Evolutionary conservation across 2,888 invertebrate genomes (phyloP).

Genomic region (Andrena flavipes): DNA sequence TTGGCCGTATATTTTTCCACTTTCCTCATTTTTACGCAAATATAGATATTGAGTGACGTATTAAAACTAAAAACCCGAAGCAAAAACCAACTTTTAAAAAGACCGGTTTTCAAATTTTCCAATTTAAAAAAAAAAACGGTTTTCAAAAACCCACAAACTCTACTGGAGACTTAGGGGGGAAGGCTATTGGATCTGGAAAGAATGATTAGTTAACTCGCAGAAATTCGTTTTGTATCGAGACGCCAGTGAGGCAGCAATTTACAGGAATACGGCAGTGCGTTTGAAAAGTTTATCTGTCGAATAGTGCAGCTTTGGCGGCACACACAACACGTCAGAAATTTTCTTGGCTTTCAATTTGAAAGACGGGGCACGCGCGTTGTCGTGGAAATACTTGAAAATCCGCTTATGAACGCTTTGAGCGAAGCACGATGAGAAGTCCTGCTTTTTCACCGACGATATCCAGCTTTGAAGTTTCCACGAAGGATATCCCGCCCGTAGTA

Average conservation of each 20-base stretch:
- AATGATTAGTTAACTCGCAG: not conserved
- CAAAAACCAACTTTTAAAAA: too few species aligned
- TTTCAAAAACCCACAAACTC: too few species aligned
- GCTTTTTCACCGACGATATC: constrained; percentile 60
- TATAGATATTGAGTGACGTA: not conserved
- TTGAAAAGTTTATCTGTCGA: constrained; percentile 21
- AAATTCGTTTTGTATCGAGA: not conserved
- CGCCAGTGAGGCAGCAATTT: not conserved
- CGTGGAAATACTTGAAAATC: constrained; percentile 31
- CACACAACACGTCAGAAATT: not conserved
- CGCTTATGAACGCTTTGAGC: constrained; percentile 39
- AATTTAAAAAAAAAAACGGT: too few species aligned
- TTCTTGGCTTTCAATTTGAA: constrained; percentile 31
- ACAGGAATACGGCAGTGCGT: not conserved
- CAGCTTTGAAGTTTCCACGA: constrained; percentile 60
- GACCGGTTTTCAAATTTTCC: too few species aligned
- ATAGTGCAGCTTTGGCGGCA: not conserved
- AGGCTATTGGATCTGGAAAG: not conserved
- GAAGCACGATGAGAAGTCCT: constrained; percentile 14
- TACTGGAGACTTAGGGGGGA: too few species aligned
- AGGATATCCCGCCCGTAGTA: constrained; percentile 60
- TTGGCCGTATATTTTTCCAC: not conserved
- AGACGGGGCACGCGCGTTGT: constrained; percentile 6
- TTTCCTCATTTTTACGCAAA: not conserved
- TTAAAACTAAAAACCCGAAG: not conserved